Evolutionary conservation across 2,888 invertebrate species (phyloP).

Genomic region (Drosophila hamatofila): DNA sequence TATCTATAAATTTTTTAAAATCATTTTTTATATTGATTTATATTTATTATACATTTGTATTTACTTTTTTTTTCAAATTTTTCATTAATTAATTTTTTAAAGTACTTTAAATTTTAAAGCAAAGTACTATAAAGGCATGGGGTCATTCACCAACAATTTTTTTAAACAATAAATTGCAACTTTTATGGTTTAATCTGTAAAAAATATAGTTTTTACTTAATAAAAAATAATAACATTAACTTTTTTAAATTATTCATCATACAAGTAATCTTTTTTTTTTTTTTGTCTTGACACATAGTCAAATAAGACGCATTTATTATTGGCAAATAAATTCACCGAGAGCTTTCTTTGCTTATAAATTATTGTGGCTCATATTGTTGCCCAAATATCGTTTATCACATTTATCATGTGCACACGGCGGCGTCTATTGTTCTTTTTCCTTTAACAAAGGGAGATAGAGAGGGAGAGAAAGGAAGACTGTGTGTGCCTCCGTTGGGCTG

Average conservation of each 20-base stretch:
- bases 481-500: neutral
- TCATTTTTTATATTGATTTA: too few relatives aligned
- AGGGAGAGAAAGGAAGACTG: neutral
- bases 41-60: too few relatives aligned
- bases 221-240: neutral
- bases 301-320: slow-evolving; percentile 49
- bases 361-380: slow-evolving; percentile 49
- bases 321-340: slow-evolving; percentile 43
- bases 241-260: neutral
- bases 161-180: too few relatives aligned
- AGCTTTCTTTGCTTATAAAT: slow-evolving; percentile 35
- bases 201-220: too few relatives aligned
- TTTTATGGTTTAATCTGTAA: too few relatives aligned
- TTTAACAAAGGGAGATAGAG: slow-evolving; percentile 1
- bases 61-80: too few relatives aligned
- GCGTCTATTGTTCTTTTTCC: slow-evolving; percentile 57
- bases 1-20: too few relatives aligned
- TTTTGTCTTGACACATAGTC: neutral
- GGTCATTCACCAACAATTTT: too few relatives aligned
- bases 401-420: slow-evolving; percentile 75
- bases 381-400: slow-evolving; percentile 73
- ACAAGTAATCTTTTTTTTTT: neutral
- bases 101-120: too few relatives aligned
- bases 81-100: too few relatives aligned
- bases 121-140: too few relatives aligned